Percentiles rank a stretch among this genome's conserved stretches.
These are phyloP conservation scores for Microplitis manilae DNA, from an alignment of 2,888 invertebrate species.

Conservation along the genomic window DNA sequence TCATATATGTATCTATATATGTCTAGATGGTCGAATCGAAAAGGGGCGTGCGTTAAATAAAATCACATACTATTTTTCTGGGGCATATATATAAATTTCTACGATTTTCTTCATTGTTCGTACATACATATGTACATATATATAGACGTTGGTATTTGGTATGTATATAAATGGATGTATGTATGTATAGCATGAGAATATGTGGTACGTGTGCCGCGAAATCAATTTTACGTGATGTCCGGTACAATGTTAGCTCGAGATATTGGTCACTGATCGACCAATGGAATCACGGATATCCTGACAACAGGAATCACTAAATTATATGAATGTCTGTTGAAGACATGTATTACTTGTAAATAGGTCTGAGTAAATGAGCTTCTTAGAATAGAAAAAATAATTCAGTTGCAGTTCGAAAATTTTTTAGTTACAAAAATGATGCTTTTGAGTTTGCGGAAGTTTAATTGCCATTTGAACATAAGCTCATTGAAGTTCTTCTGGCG, in stretches of 20 bases:
- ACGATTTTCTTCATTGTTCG: constrained; percentile 27
- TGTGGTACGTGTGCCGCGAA: constrained; percentile 15
- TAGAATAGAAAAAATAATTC: too few species aligned
- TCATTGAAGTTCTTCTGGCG: too few species aligned
- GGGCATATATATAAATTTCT: not conserved
- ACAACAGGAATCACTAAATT: constrained; percentile 19
- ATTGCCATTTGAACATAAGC: too few species aligned
- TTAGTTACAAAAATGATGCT: too few species aligned
- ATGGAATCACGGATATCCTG: constrained; percentile 32
- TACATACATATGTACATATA: constrained; percentile 5
- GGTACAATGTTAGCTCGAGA: constrained; percentile 19
- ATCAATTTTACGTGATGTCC: constrained; percentile 45
- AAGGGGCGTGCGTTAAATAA: constrained; percentile 27
- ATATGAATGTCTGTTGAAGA: not conserved
- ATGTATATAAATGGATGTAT: not conserved
- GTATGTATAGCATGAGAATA: constrained; percentile 22
- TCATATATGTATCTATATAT: too few species aligned
- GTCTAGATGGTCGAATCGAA: too few species aligned
- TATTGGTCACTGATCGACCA: constrained; percentile 29
- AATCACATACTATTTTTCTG: constrained; percentile 36
- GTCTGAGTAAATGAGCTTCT: too few species aligned
- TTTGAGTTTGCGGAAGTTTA: too few species aligned
- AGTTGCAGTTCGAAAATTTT: too few species aligned
- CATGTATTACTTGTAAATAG: not conserved
- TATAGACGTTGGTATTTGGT: not conserved